phyloP scores from a whole-genome alignment of 2,888 invertebrate species.

The Limnephilus lunatus region DNA sequence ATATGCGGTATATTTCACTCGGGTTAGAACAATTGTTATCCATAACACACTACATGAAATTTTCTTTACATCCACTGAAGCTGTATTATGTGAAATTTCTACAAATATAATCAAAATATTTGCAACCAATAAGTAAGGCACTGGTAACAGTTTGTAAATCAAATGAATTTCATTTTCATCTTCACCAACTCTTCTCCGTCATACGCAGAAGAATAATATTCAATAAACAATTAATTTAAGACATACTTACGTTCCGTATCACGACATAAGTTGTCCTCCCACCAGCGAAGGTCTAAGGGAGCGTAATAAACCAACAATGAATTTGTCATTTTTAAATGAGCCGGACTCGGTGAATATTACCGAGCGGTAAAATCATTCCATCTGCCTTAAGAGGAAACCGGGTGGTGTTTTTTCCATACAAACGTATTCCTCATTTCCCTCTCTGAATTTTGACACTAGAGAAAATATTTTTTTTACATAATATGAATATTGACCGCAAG shows the following conservation, averaged over 20 bases:
- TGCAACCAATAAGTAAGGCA: not conserved
- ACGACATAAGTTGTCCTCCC: not conserved
- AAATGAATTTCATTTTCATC: not conserved
- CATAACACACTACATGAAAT: not conserved
- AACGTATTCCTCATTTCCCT: too few species aligned
- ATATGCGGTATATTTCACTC: too few species aligned
- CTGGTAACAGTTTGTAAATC: not conserved
- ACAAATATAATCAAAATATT: not conserved
- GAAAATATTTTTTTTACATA: too few species aligned
- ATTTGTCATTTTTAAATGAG: conserved; percentile 19
- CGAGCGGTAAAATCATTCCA: conserved; percentile 20
- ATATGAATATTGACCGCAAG: too few species aligned
- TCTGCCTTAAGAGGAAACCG: too few species aligned
- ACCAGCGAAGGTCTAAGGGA: not conserved
- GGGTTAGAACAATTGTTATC: too few species aligned
- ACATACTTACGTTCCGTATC: not conserved
- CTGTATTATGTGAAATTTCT: not conserved
- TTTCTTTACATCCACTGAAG: not conserved
- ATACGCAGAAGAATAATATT: too few species aligned
- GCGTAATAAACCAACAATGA: not conserved
- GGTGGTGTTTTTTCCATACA: too few species aligned
- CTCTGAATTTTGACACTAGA: too few species aligned
- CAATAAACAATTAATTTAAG: not conserved
- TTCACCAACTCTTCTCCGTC: too few species aligned
- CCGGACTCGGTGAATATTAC: not conserved